Evolutionary conservation across 2,888 invertebrate genomes (phyloP), one percentile per base, ranked within the genome.

Genomic region (Mechanitis messenoides): DNA sequence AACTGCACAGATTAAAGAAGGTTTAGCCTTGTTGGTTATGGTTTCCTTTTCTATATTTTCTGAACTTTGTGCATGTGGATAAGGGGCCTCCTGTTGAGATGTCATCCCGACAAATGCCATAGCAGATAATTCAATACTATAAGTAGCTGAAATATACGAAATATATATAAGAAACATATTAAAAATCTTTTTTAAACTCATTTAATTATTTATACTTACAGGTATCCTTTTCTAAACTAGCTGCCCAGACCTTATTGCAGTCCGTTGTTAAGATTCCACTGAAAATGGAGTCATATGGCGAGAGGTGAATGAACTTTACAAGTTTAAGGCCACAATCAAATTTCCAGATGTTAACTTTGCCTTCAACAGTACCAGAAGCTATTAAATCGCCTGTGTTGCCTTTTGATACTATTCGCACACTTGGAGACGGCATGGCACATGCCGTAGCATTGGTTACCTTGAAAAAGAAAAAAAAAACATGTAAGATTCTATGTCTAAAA

Each of bases 301-400:
- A 84, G 6, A 90, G 77, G 64, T 84, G 83, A 68, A 93, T 92
- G 69, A 91, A 92, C 76, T 93, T 92, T 73, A 92, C 92, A 62
- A 93, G 85, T 72, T 94, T 95, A 55, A 96, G 90, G 73, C 96
- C 95, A 61, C 95, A 94, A 67, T 94, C 93, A 64, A 96, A 93
- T 79, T 95, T 95, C 95, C 96, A 97, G 45, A 98, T 92, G 68
- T 94, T 94, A 68, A 97, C 92, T 62, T 93, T 92, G 42, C 93
- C 93, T 4, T 92, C 92, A 1, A 77, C 70, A 9, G 92, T 92
- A 58, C 92, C 84, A 60, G 93, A 86, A 73, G 93, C 91, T 70
- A 92, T 80, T 71, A 92, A 84, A 63, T 92, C 91, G 0, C 92
- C 91, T 1, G 91, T 90, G 72, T 92, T 92, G 67, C 92, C 92